Base-by-base conservation (phyloP, 2,888 invertebrate genomes). In the Lochmaea crataegi region DNA sequence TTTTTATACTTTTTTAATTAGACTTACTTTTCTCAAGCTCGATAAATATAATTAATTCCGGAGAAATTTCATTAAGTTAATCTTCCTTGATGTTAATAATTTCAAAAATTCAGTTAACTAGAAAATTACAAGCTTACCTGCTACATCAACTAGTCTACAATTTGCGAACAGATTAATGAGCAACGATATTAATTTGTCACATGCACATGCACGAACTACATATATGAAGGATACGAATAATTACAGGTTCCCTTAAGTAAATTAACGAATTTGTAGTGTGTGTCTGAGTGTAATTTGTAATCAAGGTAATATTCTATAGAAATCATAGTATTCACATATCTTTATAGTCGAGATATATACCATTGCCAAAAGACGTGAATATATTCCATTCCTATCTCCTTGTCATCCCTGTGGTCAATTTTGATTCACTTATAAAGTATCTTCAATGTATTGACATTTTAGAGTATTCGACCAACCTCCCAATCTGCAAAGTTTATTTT, bases 61-160 rank as follows among this genome's bases (percentile, higher is more conserved):
- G n/a, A 38, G 38, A 60, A 60, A 60, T 38, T 32, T 60, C n/a
- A 38, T 60, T 7, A 38, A 60, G 41, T 60, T 60, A 7, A 60
- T 32, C 32, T 38, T 60, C 38, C 6, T 38, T 60, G 10, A 38
- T 60, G 26, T 26, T 57, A 26, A 38, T 60, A 38, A 60, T 32
- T 60, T 60, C 60, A 60, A 60, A 60, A 60, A 60, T 60, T 60
- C 38, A 60, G 9, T 26, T 38, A 60, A 60, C 60, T 60, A 60
- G 60, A 60, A 60, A 60, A 60, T 60, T 32, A 41, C 32, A 38
- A 60, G n/a, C 57, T 60, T 41, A 60, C 60, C 60, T 14, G 4
- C n/a, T 2, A 48, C 45, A n/a, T 48, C n/a, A 48, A 5, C 14
- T 48, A 48, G 48, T 5, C 48, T 48, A 6, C 48, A 48, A 48